Base-by-base conservation (phyloP, 2,113 vertebrate genomes). In the Phasianus colchicus region DNA sequence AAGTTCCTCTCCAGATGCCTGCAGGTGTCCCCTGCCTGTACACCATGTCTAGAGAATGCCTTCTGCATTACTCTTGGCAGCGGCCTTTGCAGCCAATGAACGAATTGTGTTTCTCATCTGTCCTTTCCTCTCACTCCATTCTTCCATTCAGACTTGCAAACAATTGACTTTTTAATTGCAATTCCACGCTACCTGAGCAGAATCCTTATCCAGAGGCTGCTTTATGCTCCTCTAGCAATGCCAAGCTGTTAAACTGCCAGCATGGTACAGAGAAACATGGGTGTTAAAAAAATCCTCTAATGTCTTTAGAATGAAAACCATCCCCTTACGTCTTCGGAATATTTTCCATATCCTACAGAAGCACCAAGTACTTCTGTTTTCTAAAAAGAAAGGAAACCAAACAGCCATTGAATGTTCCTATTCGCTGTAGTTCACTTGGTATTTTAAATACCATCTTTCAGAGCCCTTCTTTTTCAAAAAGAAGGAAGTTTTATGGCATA, bases 391-490 rank as follows among this genome's bases (percentile, higher is more conserved):
- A 89, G 91, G 81, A 45, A 11, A 58, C 34, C 9, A 85, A 57
- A n/a, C 42, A 81, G 30, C 47, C 75, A 60, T 76, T 89, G 74
- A 75, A 89, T 87, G 36, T 69, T 91, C 40, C 38, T 74, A 20
- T 18, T 83, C 25, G 21, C 21, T 48, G 13, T 48, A 36, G 60
- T 66, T 83, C 36, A 48, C n/a, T 78, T 72, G 84, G 40, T 63
- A 89, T 80, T 86, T 88, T 85, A 91, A 88, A 92, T 65, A 65
- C 11, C 76, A 54, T 43, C 61, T 86, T 90, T 88, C 48, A 65
- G 21, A 5, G 4, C 50, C 25, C 10, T 75, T 88, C 40, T 70
- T 57, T 58, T 36, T 91, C 42, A 64, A 80, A 92, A 83, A 18
- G 34, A 55, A 65, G 71, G 38, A 86, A 40, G 34, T 61, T 71